Conservation (phyloP, 2,113 vertebrate genomes). For the Urocitellus parryii region DNA sequence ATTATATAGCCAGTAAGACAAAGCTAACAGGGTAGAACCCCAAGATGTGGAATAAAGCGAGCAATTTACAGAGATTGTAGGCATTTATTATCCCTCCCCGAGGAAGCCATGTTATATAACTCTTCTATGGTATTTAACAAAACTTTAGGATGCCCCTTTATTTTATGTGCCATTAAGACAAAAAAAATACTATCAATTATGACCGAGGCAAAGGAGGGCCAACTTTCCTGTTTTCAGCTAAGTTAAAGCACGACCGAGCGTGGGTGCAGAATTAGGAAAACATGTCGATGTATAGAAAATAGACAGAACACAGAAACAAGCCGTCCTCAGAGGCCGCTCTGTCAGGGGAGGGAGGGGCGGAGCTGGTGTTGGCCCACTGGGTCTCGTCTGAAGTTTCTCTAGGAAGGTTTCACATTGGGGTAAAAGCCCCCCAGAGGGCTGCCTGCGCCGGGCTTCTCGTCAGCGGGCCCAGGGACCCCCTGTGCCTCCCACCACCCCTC, state of each 20-base stretch:
- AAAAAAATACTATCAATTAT: neutral
- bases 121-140: neutral
- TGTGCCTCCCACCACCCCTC: neutral
- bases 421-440: neutral
- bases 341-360: neutral
- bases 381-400: neutral
- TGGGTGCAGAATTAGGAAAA: neutral
- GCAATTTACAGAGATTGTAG: neutral
- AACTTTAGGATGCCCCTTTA: neutral
- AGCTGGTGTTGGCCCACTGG: neutral
- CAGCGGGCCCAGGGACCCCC: accelerated
- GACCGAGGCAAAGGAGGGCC: neutral
- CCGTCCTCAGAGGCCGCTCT: neutral
- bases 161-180: neutral
- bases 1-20: neutral
- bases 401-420: neutral
- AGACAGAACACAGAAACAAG: too few species aligned
- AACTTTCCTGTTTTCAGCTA: neutral
- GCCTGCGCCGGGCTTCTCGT: neutral
- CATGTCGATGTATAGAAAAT: neutral
- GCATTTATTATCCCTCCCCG: neutral
- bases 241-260: too few species aligned
- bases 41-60: neutral
- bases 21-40: neutral
- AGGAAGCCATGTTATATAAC: neutral